Conservation (phyloP, 2,113 vertebrate species). For the Brachypodius melanocephalos region DNA sequence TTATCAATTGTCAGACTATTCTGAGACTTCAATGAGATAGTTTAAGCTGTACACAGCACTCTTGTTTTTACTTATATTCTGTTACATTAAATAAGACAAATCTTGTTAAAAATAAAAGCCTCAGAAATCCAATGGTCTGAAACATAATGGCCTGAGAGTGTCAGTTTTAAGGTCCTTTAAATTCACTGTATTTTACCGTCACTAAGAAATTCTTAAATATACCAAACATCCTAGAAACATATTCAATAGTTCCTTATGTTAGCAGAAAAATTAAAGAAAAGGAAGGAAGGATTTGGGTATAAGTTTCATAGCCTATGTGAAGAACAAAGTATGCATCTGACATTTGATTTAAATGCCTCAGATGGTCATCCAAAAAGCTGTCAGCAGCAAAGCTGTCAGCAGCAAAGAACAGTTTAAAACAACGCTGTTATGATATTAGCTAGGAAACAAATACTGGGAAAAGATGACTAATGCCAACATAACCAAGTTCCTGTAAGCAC, state of each 20-base stretch:
- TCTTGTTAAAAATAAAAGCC: neutral
- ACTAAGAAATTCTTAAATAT: neutral
- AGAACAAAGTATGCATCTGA: neutral
- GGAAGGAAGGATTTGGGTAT: neutral
- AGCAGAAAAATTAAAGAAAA: neutral
- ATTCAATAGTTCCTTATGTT: neutral
- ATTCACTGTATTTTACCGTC: neutral
- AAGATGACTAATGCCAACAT: neutral
- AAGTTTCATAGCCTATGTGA: neutral
- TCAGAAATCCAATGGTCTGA: neutral
- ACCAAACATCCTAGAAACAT: neutral
- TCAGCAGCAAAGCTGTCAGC: neutral
- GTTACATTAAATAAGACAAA: neutral
- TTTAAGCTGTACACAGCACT: neutral
- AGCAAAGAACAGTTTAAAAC: neutral
- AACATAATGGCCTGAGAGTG: neutral
- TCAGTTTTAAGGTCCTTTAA: neutral
- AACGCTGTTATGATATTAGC: neutral
- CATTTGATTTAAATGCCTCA: neutral
- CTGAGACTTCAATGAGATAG: neutral
- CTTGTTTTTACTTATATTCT: neutral
- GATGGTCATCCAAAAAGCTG: neutral
- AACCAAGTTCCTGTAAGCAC: conserved; percentile 6
- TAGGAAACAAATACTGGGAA: neutral
- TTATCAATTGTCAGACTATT: neutral